Evolutionary conservation across 2,797 vertebrate species (phyloP).

Genomic region (Sphenopsis melanotis): DNA sequence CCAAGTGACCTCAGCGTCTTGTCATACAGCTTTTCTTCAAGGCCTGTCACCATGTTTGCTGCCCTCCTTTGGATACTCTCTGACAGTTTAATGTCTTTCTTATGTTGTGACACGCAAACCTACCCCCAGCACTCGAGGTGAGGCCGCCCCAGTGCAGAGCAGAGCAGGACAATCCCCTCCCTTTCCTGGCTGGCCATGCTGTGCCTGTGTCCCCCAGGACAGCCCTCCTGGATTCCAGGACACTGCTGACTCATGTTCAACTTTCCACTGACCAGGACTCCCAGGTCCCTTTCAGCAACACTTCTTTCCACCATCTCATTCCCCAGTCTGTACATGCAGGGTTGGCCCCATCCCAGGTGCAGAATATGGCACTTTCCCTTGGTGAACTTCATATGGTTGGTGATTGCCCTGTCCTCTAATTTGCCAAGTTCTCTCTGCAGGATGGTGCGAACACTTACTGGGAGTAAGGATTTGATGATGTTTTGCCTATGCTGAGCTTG

Average conservation of each 20-base stretch:
- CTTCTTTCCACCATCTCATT: not conserved
- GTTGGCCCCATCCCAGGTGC: not conserved
- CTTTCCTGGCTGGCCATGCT: accelerated
- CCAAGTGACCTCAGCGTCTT: not conserved
- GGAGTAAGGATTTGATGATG: not conserved
- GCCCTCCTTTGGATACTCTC: not conserved
- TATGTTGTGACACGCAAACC: accelerated
- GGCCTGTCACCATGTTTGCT: not conserved
- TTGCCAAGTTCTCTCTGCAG: not conserved
- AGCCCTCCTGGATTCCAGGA: accelerated
- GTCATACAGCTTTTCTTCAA: not conserved
- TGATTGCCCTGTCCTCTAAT: not conserved
- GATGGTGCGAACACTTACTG: not conserved
- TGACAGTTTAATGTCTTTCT: not conserved
- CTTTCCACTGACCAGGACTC: not conserved
- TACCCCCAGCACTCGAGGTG: accelerated
- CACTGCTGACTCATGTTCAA: not conserved
- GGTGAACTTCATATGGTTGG: not conserved
- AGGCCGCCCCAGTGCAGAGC: accelerated
- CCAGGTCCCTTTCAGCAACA: not conserved
- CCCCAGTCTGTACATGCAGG: not conserved
- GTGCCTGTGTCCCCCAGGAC: accelerated
- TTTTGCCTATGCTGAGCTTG: not conserved
- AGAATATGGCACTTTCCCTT: not conserved
- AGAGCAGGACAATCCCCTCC: not conserved